Percentiles rank a stretch among this genome's conserved stretches.
Conservation (phyloP, 2,797 vertebrate genomes). For the Propithecus deckenii region DNA sequence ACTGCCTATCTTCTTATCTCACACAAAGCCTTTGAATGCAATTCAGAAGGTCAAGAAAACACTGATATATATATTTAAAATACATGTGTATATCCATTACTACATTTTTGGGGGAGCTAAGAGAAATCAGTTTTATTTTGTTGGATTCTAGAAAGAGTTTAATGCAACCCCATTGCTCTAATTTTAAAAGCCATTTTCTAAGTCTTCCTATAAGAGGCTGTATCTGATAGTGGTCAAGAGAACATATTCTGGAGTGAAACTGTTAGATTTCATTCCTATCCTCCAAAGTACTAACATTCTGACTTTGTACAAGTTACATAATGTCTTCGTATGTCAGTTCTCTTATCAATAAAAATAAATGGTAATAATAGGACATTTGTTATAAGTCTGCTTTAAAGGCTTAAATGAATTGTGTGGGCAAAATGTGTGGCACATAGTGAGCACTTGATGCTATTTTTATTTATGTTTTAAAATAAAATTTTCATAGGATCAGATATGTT, state of each 20-base stretch:
- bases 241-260: not conserved
- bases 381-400: not conserved
- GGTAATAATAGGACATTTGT: not conserved
- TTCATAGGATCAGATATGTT: not conserved
- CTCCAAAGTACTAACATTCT: conserved; percentile 23
- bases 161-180: not conserved
- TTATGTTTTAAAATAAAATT: not conserved
- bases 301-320: not conserved
- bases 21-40: not conserved
- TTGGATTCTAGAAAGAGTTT: not conserved
- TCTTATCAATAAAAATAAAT: not conserved
- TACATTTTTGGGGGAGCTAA: not conserved
- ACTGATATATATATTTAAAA: not conserved
- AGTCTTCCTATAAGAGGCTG: not conserved
- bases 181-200: not conserved
- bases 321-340: not conserved
- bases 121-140: not conserved
- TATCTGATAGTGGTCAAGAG: not conserved
- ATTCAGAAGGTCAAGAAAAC: not conserved
- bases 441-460: not conserved
- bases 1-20: not conserved
- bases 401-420: not conserved
- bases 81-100: not conserved
- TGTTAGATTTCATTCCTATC: not conserved
- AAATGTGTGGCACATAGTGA: not conserved